phyloP scores from a whole-genome alignment of 2,888 invertebrate species.

The Chloromyia formosa region DNA sequence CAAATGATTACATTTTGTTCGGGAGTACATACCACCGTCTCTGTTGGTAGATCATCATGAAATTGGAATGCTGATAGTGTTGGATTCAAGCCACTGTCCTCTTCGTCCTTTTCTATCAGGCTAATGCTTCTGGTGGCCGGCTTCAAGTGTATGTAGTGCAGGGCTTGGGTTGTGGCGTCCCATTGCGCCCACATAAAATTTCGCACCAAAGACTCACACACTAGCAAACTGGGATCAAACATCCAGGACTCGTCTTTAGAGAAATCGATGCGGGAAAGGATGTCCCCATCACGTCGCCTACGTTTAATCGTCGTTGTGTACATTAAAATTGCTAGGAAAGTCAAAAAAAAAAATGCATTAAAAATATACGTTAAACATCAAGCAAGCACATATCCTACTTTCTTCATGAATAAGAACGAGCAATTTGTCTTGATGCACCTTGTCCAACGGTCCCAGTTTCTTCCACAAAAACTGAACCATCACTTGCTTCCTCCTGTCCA shows the following conservation, averaged over 20 bases:
- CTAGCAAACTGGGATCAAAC: slow-evolving; percentile 67
- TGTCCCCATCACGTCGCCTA: slow-evolving; percentile 65
- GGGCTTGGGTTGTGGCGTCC: slow-evolving; percentile 76
- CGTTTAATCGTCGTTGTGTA: slow-evolving; percentile 62
- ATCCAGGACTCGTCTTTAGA: slow-evolving; percentile 63
- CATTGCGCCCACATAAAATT: slow-evolving; percentile 88
- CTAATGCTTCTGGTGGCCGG: slow-evolving; percentile 73
- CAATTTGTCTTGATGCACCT: slow-evolving; percentile 70
- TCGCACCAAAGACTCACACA: slow-evolving; percentile 71
- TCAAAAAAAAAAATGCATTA: background rate
- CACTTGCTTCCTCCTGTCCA: slow-evolving; percentile 74
- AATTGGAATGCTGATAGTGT: slow-evolving; percentile 86
- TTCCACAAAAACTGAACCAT: slow-evolving; percentile 76
- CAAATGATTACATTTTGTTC: no score
- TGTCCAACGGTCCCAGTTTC: slow-evolving; percentile 53
- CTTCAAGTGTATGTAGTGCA: slow-evolving; percentile 85
- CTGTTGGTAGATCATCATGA: slow-evolving; percentile 85
- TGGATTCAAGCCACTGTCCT: slow-evolving; percentile 72
- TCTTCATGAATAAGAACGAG: slow-evolving; percentile 80
- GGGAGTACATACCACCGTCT: slow-evolving; percentile 77
- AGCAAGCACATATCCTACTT: slow-evolving; percentile 67
- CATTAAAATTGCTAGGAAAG: slow-evolving; percentile 56
- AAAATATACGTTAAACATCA: background rate
- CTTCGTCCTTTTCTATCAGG: slow-evolving; percentile 70
- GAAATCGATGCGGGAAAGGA: slow-evolving; percentile 54